These are phyloP conservation scores for Pangasius sanitwongsei DNA, from an alignment of 2,797 vertebrate genomes.

Conservation along the genomic window DNA sequence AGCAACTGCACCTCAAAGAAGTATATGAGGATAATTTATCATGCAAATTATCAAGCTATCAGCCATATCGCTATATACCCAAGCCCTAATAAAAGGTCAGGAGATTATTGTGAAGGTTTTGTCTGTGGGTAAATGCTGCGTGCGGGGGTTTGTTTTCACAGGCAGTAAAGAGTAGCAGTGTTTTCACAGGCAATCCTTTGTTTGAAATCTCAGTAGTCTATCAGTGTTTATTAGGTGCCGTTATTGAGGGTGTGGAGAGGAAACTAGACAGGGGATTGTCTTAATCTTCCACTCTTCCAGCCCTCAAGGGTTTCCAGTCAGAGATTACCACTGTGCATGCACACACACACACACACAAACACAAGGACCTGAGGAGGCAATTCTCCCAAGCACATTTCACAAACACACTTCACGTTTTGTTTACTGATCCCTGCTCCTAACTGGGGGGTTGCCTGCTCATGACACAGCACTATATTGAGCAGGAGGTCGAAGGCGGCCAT, in stretches of 20 bases:
- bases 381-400: background rate
- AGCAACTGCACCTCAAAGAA: too few relatives aligned
- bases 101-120: background rate
- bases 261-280: slow-evolving; percentile 42
- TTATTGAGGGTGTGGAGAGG: slow-evolving; percentile 38
- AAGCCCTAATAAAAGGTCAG: background rate
- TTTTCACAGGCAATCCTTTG: slow-evolving; percentile 42
- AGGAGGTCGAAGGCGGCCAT: slow-evolving; percentile 47
- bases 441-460: slow-evolving; percentile 14
- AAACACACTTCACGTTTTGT: slow-evolving; percentile 17
- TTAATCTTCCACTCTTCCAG: slow-evolving; percentile 19
- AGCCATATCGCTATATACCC: background rate
- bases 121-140: slow-evolving; percentile 19
- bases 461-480: slow-evolving; percentile 5
- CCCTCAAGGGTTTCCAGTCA: slow-evolving; percentile 37
- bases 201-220: slow-evolving; percentile 34
- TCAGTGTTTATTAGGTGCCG: slow-evolving; percentile 44
- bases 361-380: background rate
- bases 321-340: background rate
- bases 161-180: slow-evolving; percentile 18
- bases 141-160: slow-evolving; percentile 17
- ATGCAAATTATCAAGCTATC: background rate
- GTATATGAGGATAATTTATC: background rate
- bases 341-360: background rate
- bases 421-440: slow-evolving; percentile 42